Percentiles rank a stretch among this genome's conserved stretches.
phyloP scores from a whole-genome alignment of 2,113 vertebrate species.

The Ageneiosus marmoratus region DNA sequence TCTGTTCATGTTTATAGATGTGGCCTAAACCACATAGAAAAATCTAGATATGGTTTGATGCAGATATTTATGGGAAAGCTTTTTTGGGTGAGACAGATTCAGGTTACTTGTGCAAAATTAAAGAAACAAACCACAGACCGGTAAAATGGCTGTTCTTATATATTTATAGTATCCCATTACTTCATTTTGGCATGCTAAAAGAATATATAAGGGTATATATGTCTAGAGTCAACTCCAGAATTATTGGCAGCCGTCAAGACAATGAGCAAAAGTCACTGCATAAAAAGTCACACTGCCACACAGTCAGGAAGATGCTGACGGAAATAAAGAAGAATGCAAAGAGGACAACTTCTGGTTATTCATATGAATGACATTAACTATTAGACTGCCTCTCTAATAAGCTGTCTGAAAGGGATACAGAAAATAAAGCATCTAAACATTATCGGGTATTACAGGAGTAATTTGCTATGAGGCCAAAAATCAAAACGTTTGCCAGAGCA shows the following conservation, averaged over 20 bases:
- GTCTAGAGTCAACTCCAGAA: not conserved
- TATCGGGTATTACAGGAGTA: not conserved
- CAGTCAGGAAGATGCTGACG: not conserved
- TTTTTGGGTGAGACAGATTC: not conserved
- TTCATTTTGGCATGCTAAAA: not conserved
- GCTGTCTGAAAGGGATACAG: not conserved
- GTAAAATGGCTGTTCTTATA: not conserved
- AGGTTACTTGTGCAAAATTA: not conserved
- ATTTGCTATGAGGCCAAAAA: not conserved
- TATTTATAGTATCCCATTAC: not conserved
- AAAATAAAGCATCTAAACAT: not conserved
- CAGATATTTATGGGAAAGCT: not conserved
- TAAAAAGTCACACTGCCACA: not conserved
- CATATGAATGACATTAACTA: not conserved
- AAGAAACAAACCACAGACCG: not conserved
- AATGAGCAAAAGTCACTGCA: not conserved
- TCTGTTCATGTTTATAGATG: not conserved
- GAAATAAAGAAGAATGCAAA: not conserved
- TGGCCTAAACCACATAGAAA: not conserved
- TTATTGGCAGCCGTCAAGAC: not conserved
- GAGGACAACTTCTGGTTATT: not conserved
- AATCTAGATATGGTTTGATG: not conserved
- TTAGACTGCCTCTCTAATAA: not conserved
- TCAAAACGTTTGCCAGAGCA: not conserved
- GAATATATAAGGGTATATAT: not conserved